Base-by-base conservation (phyloP, 2,888 invertebrate genomes). In the Tortricodes alternella region DNA sequence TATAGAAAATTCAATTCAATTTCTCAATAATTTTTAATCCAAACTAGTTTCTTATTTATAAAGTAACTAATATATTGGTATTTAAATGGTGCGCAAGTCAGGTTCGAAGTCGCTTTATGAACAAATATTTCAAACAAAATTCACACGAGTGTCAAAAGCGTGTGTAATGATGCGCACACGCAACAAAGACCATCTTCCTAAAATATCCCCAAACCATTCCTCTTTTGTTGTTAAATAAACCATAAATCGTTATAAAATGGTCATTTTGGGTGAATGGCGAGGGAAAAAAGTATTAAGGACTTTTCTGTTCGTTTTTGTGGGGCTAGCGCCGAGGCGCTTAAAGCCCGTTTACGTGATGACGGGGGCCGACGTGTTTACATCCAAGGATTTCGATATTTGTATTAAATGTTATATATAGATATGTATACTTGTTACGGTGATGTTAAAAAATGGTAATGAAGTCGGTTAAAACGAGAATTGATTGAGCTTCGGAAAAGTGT, bases 211-310 rank as follows among this genome's bases (percentile, higher is more conserved):
- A 53, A 61, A 61, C 74, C 69, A 78, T 80, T 78, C 75, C 76
- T 76, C 82, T 80, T 83, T 85, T 83, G 86, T 89, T 88, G 89
- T 89, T 84, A 78, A 88, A 88, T 89, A 90, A 83, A 87, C 89
- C 83, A 90, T 90, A 90, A 89, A 90, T 90, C 85, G 80, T 87
- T 76, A 78, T 80, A 82, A 85, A 89, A 89, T 85, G 85, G 83
- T 77, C 83, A 80, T 73, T 76, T 80, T 70, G 71, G 74, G 76
- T 85, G 80, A 85, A 87, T 84, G 74, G 78, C 63, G 62, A 65
- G 63, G 79, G 76, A 74, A 68, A 66, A 66, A 60, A 58, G 29
- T 62, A 59, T 64, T 65, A 63, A 79, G 73, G 74, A 80, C 76
- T 76, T 53, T 43, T 49, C 46, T 55, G 29, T 65, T 74, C 73